These are phyloP conservation scores for Cliona cf. orientalis DNA, from an alignment of 37 sponge, comb jelly and placozoan species.

Conservation along the genomic window DNA sequence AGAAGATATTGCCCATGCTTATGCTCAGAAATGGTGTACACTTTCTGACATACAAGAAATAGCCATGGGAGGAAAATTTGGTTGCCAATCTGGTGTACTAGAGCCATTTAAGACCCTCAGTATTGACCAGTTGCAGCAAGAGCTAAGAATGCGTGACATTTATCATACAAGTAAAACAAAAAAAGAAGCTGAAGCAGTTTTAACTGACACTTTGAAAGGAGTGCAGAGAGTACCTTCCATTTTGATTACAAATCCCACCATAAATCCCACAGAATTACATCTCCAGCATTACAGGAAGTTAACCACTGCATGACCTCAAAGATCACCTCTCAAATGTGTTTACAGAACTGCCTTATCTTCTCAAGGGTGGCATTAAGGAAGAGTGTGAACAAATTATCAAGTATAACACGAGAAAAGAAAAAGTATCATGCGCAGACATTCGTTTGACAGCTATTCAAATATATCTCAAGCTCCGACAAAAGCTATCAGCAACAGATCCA, in stretches of 20 bases:
- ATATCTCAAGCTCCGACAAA: not conserved
- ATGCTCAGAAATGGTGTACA: not conserved
- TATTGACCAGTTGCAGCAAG: no score
- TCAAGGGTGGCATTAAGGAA: not conserved
- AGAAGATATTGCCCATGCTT: not conserved
- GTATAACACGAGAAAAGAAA: not conserved
- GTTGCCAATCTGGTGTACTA: not conserved
- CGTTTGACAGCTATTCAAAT: no score
- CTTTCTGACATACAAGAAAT: not conserved
- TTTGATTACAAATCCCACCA: not conserved
- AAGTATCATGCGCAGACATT: not conserved
- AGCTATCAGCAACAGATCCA: not conserved
- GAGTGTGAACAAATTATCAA: not conserved
- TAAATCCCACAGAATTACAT: not conserved
- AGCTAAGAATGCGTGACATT: no score
- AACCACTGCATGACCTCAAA: constrained; percentile 5
- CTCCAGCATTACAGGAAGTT: not conserved
- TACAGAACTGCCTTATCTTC: not conserved
- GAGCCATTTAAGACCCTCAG: not conserved
- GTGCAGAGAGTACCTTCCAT: not conserved
- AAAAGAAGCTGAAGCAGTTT: not conserved
- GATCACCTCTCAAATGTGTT: not conserved
- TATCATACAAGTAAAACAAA: no score
- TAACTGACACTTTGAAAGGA: not conserved
- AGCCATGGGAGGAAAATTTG: not conserved